Evolutionary conservation across 2,797 vertebrate genomes (phyloP).

Genomic region (Protonibea diacanthus): DNA sequence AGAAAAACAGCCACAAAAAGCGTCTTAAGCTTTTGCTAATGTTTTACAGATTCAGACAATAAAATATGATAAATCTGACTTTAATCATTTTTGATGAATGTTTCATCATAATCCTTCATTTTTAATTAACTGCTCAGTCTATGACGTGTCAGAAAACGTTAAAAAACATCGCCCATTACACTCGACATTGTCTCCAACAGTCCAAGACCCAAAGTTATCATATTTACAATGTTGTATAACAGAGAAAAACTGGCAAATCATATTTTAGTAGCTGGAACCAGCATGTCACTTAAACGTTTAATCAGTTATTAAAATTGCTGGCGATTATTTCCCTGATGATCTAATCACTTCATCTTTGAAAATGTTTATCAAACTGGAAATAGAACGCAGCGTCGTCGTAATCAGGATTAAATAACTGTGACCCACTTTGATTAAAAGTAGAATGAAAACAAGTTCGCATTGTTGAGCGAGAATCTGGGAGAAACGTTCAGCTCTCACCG

Average conservation of each 20-base stretch:
- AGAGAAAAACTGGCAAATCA: background rate
- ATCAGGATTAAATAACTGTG: background rate
- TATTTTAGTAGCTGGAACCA: background rate
- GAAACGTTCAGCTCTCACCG: background rate
- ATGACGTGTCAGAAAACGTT: background rate
- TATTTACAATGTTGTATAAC: background rate
- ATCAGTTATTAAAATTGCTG: too few species aligned
- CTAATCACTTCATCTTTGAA: too few species aligned
- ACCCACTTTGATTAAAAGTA: background rate
- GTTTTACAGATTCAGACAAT: background rate
- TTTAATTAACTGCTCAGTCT: background rate
- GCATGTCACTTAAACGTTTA: too few species aligned
- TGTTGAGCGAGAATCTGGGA: background rate
- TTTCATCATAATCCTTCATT: background rate
- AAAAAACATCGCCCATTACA: background rate
- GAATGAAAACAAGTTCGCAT: background rate
- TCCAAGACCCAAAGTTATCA: background rate
- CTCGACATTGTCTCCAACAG: background rate
- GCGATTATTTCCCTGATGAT: too few species aligned
- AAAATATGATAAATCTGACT: background rate
- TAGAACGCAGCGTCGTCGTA: background rate
- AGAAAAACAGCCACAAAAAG: too few species aligned
- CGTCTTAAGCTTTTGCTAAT: too few species aligned
- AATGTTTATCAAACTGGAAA: background rate
- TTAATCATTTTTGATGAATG: background rate